These are phyloP conservation scores for Sturmia bella DNA, from an alignment of 2,888 invertebrate species.

Conservation along the genomic window DNA sequence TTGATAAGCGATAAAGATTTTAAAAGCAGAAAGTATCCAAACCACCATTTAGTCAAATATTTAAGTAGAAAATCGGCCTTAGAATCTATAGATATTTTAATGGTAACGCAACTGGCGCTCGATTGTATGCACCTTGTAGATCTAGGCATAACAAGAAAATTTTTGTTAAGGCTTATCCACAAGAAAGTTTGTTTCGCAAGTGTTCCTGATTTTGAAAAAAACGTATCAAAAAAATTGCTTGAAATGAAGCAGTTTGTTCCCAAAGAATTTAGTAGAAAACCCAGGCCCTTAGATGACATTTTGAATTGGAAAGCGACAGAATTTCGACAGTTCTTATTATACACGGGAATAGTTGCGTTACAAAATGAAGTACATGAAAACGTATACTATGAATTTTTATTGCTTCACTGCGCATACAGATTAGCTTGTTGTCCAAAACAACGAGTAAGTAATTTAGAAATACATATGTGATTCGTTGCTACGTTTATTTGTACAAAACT, in stretches of 20 bases:
- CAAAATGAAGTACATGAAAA: too few species aligned
- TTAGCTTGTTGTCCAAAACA: too few species aligned
- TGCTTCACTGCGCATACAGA: too few species aligned
- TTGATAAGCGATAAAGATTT: background rate
- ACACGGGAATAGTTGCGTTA: background rate
- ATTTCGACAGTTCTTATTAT: background rate
- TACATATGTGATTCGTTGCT: too few species aligned
- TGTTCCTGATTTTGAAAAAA: background rate
- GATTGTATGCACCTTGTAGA: slow-evolving; percentile 4
- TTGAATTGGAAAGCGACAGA: background rate
- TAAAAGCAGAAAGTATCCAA: background rate
- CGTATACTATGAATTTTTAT: too few species aligned
- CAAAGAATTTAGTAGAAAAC: background rate
- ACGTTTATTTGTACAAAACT: too few species aligned
- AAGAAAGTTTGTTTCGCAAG: background rate
- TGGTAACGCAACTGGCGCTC: slow-evolving; percentile 1
- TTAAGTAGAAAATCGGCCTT: background rate
- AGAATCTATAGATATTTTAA: background rate
- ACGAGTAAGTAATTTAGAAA: too few species aligned
- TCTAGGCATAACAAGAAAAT: background rate
- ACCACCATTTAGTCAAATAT: background rate
- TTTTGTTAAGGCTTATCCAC: background rate
- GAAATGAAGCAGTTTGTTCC: background rate
- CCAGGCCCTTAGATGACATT: background rate
- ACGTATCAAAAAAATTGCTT: background rate